These are phyloP conservation scores for Pseudomyrmex flavicornis DNA, from an alignment of 1,140 invertebrate genomes.

Conservation along the genomic window DNA sequence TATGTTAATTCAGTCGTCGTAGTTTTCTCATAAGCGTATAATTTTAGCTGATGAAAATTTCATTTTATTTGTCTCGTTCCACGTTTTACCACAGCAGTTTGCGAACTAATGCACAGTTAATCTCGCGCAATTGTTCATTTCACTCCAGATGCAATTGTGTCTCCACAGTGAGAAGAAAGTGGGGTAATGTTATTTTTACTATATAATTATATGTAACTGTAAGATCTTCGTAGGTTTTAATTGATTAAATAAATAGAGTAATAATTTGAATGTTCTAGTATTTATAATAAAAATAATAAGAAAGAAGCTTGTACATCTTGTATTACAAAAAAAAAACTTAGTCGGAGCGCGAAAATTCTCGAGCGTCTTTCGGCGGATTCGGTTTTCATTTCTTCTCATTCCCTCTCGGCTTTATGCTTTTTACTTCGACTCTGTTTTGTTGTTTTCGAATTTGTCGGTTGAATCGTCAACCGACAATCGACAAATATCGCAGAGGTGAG, in stretches of 20 bases:
- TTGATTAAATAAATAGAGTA: too few relatives aligned
- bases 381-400: too few relatives aligned
- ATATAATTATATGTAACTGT: neutral
- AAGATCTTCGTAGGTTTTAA: neutral
- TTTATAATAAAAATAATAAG: slow-evolving; percentile 6
- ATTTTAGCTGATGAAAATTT: slow-evolving; percentile 33
- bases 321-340: neutral
- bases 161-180: slow-evolving; percentile 15
- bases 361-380: too few relatives aligned
- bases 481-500: too few relatives aligned
- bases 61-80: too few relatives aligned
- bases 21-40: neutral
- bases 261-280: too few relatives aligned
- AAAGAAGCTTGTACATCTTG: neutral
- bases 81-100: slow-evolving; percentile 13
- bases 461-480: too few relatives aligned
- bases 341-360: too few relatives aligned
- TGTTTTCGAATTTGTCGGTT: too few relatives aligned
- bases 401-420: too few relatives aligned
- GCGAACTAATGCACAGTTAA: slow-evolving; percentile 20
- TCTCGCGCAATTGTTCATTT: slow-evolving; percentile 1
- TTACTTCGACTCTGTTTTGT: too few relatives aligned
- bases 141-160: slow-evolving; percentile 9
- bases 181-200: slow-evolving; percentile 34
- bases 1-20: slow-evolving; percentile 1